Evolutionary conservation across 2,113 vertebrate genomes (phyloP), one percentile per base, ranked within the genome.

Genomic region (Rafetus swinhoei): DNA sequence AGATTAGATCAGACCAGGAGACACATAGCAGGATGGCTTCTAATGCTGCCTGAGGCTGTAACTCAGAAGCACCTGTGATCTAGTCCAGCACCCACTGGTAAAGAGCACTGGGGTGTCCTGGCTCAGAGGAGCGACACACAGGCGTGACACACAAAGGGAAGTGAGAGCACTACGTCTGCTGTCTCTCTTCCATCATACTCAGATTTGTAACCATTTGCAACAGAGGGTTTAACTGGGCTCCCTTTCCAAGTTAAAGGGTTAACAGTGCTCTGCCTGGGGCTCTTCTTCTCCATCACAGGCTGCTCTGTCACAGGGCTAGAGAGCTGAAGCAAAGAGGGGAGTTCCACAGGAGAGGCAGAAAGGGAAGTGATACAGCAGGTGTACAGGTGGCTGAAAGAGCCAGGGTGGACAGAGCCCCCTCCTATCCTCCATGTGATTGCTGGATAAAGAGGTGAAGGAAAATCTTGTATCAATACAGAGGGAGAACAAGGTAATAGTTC

Each of bases 251-350:
- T 69, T 69, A n/a, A n/a, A 8, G 1, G 3, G 18, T n/a, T 35
- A 69, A 19, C 32, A 60, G 25, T 65, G 24, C 45, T 53, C 77
- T 52, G 25, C 24, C 39, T 50, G 45, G 50, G 19, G 24, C 79
- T 14, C 15, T 29, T 14, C 15, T 29, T 6, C 19, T 39, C 25
- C 2, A 24, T 50, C 29, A 39, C 11, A 2, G 35, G 9, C 0
- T 62, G 13, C 16, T 65, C 27, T 18, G 65, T 19, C 65, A 69
- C 32, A 69, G 62, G 16, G 19, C 32, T n/a, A 35, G 32, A 69
- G 32, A 69, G 65, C 32, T 35, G 65, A 19, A 19, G 32, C 8
- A 2, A 69, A 69, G 32, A 69, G 32, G 32, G 32, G 16, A 19
- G 65, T n/a, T 69, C 65, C 32, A 69, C 32, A 19, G 32, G 32